Evolutionary conservation across 2,888 invertebrate genomes (phyloP).

Genomic region (Chymomyza fuscimana): DNA sequence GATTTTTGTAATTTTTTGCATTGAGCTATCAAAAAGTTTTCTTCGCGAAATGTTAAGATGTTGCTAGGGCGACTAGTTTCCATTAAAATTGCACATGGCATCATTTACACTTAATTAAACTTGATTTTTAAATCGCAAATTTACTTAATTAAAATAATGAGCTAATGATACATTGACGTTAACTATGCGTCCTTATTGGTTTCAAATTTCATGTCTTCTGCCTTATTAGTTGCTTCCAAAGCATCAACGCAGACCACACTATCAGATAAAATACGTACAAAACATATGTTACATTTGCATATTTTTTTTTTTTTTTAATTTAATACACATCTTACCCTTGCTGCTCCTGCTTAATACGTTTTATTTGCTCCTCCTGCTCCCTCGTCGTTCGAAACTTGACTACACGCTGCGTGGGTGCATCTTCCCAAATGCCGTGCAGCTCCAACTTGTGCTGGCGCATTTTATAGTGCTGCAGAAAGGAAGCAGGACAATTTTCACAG

Average conservation of each 20-base stretch:
- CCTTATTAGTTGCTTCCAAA: too few species aligned
- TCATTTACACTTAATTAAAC: neutral
- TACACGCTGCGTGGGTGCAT: constrained; percentile 72
- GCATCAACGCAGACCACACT: too few species aligned
- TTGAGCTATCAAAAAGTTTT: too few species aligned
- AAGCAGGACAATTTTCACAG: constrained; percentile 80
- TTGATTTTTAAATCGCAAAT: neutral
- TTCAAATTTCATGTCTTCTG: too few species aligned
- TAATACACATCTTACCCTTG: neutral
- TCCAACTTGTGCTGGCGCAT: constrained; percentile 81
- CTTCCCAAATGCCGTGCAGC: constrained; percentile 73
- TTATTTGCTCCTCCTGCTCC: constrained; percentile 49
- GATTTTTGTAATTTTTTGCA: too few species aligned
- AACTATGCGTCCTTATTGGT: too few species aligned
- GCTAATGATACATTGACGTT: too few species aligned
- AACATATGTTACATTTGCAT: too few species aligned
- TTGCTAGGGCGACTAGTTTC: too few species aligned
- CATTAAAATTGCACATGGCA: too few species aligned
- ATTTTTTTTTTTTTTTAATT: neutral
- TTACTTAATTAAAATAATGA: neutral
- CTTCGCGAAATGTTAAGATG: too few species aligned
- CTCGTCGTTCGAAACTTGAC: constrained; percentile 62
- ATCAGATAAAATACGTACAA: too few species aligned
- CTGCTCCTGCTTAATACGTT: constrained; percentile 24
- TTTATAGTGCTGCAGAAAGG: constrained; percentile 77